These are phyloP conservation scores for Chrysotoxum bicinctum DNA, from an alignment of 2,888 invertebrate genomes.

Conservation along the genomic window DNA sequence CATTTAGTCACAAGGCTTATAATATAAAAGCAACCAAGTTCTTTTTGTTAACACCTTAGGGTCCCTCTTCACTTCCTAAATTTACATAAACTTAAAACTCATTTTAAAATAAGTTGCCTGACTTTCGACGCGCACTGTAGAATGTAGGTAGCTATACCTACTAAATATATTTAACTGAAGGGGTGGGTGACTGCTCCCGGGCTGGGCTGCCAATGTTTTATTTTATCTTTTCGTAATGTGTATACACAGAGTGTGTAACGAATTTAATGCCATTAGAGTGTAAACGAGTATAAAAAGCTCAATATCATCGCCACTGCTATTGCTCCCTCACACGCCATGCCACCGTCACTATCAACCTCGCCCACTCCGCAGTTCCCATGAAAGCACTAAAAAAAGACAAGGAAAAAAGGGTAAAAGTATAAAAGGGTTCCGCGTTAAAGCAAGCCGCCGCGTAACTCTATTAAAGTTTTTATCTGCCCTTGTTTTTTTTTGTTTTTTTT, in stretches of 20 bases:
- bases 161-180: neutral
- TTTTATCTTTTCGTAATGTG: slow-evolving; percentile 53
- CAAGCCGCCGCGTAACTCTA: slow-evolving; percentile 24
- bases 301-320: slow-evolving; percentile 44
- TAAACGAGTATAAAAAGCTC: slow-evolving; percentile 69
- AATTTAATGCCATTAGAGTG: slow-evolving; percentile 67
- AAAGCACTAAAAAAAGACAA: neutral
- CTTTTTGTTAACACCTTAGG: neutral
- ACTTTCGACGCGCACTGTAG: slow-evolving; percentile 17
- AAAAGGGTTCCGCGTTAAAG: slow-evolving; percentile 28
- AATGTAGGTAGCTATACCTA: neutral
- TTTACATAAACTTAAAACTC: slow-evolving; percentile 15
- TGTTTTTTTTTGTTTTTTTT: slow-evolving; percentile 6
- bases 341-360: neutral
- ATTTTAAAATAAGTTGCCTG: slow-evolving; percentile 10
- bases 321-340: neutral
- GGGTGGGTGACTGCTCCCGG: neutral
- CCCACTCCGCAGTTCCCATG: neutral
- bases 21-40: neutral
- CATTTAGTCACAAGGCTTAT: neutral
- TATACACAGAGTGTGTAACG: slow-evolving; percentile 58
- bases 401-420: slow-evolving; percentile 17
- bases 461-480: slow-evolving; percentile 48
- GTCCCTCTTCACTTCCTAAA: neutral
- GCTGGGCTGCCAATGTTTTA: slow-evolving; percentile 25